These are phyloP conservation scores for Nasonovia ribisnigri DNA, from an alignment of 2,888 invertebrate genomes.

Conservation along the genomic window DNA sequence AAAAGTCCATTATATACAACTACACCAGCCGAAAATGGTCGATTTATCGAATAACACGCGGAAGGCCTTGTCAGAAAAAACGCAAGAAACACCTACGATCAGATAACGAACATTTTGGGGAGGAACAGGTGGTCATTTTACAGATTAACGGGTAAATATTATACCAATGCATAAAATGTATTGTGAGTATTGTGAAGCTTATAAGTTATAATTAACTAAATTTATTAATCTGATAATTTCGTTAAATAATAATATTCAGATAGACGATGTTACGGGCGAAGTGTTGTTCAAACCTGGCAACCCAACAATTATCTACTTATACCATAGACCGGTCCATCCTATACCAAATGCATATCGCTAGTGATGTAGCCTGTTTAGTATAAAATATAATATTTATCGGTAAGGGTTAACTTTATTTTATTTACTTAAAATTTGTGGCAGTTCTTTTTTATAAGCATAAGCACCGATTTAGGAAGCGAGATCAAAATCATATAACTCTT, in stretches of 20 bases:
- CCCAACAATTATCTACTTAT: too few species aligned
- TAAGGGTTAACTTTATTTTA: too few species aligned
- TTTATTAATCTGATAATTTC: neutral
- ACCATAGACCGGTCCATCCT: too few species aligned
- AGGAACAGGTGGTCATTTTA: neutral
- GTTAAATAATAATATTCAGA: neutral
- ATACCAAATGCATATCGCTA: too few species aligned
- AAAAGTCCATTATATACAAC: slow-evolving; percentile 36
- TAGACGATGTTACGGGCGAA: too few species aligned
- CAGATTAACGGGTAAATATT: neutral
- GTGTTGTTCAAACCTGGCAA: too few species aligned
- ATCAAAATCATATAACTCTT: too few species aligned
- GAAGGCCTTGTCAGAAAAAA: neutral
- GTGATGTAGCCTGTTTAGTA: too few species aligned
- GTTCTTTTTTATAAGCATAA: too few species aligned
- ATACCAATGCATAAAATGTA: neutral
- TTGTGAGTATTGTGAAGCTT: neutral
- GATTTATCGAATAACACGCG: neutral
- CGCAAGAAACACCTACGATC: neutral
- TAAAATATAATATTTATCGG: too few species aligned
- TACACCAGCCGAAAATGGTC: neutral
- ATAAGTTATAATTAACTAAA: neutral
- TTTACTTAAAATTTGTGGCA: too few species aligned
- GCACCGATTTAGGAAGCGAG: too few species aligned
- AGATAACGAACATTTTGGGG: neutral